Percentiles rank a stretch among this genome's conserved stretches.
Evolutionary conservation across 2,888 invertebrate species (phyloP).

Genomic region (Antheraea yamamai): DNA sequence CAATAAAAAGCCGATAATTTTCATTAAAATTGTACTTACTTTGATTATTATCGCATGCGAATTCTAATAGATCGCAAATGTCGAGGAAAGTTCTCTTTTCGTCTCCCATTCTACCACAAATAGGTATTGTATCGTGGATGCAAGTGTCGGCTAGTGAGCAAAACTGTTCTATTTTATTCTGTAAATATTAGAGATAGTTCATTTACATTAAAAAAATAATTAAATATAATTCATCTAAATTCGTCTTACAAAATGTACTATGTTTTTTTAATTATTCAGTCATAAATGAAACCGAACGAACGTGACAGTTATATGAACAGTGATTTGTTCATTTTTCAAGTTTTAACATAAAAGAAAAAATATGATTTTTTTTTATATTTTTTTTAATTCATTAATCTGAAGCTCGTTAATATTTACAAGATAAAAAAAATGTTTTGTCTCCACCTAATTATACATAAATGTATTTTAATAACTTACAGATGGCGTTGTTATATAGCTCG

Average conservation of each 20-base stretch:
- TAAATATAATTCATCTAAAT: too few relatives aligned
- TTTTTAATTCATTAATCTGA: too few relatives aligned
- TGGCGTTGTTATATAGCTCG: conserved; percentile 57
- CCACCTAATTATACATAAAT: neutral
- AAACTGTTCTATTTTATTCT: conserved; percentile 66
- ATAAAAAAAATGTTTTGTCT: neutral
- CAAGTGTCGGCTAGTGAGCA: conserved; percentile 63
- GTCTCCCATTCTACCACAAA: conserved; percentile 65
- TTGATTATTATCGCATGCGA: conserved; percentile 62
- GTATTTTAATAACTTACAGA: conserved; percentile 45
- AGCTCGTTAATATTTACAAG: neutral
- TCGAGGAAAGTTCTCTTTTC: conserved; percentile 63
- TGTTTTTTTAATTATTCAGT: too few relatives aligned
- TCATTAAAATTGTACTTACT: conserved; percentile 38
- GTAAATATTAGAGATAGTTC: conserved; percentile 26
- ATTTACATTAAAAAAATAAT: too few relatives aligned
- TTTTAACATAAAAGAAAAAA: too few relatives aligned
- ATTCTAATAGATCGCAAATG: conserved; percentile 67
- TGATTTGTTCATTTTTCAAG: too few relatives aligned
- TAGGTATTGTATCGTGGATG: conserved; percentile 66
- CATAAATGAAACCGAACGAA: too few relatives aligned
- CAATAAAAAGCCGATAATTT: too few relatives aligned
- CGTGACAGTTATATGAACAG: too few relatives aligned
- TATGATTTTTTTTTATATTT: too few relatives aligned
- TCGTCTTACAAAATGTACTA: too few relatives aligned